Conservation (phyloP, 1,140 invertebrate genomes). For the Drosophila quadrilineata region DNA sequence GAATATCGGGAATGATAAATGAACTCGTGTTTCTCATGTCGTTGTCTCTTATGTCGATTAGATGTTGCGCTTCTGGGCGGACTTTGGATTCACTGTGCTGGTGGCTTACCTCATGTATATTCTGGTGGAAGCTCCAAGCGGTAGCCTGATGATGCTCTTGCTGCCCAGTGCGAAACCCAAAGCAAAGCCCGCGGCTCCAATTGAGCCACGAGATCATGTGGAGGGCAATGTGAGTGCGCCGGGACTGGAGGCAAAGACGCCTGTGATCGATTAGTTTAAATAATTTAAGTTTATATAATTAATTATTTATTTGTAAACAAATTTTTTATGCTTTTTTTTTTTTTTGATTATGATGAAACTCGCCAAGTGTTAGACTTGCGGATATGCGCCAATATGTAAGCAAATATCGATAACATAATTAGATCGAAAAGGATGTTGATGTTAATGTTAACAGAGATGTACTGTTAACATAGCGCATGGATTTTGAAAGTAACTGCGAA, state of each 20-base stretch:
- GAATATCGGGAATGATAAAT: too few species aligned
- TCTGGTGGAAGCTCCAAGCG: conserved; percentile 50
- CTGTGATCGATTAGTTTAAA: neutral
- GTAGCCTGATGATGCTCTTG: conserved; percentile 35
- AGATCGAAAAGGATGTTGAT: too few species aligned
- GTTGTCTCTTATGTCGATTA: conserved; percentile 10
- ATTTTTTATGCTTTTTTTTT: neutral
- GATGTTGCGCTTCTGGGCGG: conserved; percentile 58
- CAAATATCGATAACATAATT: too few species aligned
- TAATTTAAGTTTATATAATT: neutral
- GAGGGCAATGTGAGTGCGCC: neutral
- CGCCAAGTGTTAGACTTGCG: too few species aligned
- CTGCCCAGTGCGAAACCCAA: neutral
- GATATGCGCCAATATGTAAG: neutral
- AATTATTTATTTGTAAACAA: neutral
- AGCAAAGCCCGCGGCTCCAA: neutral
- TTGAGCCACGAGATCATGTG: neutral
- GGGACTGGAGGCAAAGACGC: neutral
- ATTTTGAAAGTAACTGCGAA: too few species aligned
- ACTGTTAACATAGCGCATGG: too few species aligned
- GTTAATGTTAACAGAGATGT: too few species aligned
- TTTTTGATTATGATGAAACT: neutral
- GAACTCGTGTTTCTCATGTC: too few species aligned
- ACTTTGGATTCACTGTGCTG: conserved; percentile 56
- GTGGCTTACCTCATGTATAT: conserved; percentile 39